Conservation (phyloP, 92 coral and sea anemone species). For the Porites evermanni region DNA sequence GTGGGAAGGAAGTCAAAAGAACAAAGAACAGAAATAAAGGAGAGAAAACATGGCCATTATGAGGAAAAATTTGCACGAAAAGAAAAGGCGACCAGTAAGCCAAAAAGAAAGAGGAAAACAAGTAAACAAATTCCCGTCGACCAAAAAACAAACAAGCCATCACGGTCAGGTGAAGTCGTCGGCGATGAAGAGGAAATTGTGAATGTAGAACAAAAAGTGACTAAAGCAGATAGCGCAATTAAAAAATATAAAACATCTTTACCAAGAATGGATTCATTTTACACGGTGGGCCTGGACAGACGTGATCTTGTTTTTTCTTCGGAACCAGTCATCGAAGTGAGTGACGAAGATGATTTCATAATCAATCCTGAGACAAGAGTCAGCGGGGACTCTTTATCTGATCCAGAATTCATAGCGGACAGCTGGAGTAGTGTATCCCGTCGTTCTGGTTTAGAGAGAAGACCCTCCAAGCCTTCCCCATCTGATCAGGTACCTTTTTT, state of each 20-base stretch:
- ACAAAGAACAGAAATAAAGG: too few species aligned
- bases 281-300: conserved; percentile 30
- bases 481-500: conserved; percentile 17
- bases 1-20: not conserved
- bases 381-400: conserved; percentile 10
- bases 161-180: not conserved
- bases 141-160: not conserved
- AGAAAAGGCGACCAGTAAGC: not conserved
- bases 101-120: not conserved
- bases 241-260: not conserved
- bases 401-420: not conserved
- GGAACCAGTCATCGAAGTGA: not conserved
- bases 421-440: not conserved
- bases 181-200: not conserved
- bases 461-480: conserved; percentile 14
- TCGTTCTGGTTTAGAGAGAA: not conserved
- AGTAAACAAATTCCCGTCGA: not conserved
- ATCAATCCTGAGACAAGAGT: not conserved
- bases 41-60: not conserved
- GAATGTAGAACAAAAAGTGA: not conserved
- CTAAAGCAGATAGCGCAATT: not conserved
- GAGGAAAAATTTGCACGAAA: not conserved
- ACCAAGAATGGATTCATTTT: conserved; percentile 14
- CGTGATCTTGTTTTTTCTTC: conserved; percentile 28
- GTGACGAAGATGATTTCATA: conserved; percentile 12